Percentiles rank a stretch among this genome's conserved stretches.
These are phyloP conservation scores for Drosophila kanekoi DNA, from an alignment of 2,888 invertebrate genomes.

Conservation along the genomic window DNA sequence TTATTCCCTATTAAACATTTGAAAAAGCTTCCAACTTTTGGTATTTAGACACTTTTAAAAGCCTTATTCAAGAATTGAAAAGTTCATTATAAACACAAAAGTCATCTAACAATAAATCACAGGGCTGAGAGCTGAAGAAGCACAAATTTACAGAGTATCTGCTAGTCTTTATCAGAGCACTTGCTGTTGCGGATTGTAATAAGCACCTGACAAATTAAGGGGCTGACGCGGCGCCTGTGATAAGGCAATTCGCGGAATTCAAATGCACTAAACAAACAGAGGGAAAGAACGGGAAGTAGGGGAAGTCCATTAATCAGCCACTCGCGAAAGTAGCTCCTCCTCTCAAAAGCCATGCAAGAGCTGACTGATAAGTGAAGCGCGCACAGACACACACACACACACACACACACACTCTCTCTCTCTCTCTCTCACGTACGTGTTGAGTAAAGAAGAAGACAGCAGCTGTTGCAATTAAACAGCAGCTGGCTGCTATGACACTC, in stretches of 20 bases:
- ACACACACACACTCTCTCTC: neutral
- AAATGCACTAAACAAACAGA: conserved; percentile 28
- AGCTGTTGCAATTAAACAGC: conserved; percentile 8
- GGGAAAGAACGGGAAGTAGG: conserved; percentile 19
- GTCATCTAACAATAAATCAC: too few relatives aligned
- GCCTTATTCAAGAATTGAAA: too few relatives aligned
- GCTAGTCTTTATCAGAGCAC: neutral
- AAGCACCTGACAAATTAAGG: conserved; percentile 51
- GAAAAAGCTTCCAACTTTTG: too few relatives aligned
- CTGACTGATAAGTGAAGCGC: conserved; percentile 24
- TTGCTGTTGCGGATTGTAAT: conserved; percentile 9
- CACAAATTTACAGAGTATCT: neutral
- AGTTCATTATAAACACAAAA: too few relatives aligned
- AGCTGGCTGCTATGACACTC: conserved; percentile 26
- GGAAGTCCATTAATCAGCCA: neutral
- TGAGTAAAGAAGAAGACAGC: conserved; percentile 8
- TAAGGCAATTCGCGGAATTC: conserved; percentile 46
- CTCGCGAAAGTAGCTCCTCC: conserved; percentile 10
- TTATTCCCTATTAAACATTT: too few relatives aligned
- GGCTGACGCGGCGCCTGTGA: conserved; percentile 36
- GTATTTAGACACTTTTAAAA: too few relatives aligned
- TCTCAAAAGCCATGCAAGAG: conserved; percentile 9
- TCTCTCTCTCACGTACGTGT: too few relatives aligned
- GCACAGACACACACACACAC: neutral
- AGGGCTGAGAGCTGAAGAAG: too few relatives aligned